phyloP scores from a whole-genome alignment of 1,140 invertebrate genomes.

The Meloidogyne hapla region DNA sequence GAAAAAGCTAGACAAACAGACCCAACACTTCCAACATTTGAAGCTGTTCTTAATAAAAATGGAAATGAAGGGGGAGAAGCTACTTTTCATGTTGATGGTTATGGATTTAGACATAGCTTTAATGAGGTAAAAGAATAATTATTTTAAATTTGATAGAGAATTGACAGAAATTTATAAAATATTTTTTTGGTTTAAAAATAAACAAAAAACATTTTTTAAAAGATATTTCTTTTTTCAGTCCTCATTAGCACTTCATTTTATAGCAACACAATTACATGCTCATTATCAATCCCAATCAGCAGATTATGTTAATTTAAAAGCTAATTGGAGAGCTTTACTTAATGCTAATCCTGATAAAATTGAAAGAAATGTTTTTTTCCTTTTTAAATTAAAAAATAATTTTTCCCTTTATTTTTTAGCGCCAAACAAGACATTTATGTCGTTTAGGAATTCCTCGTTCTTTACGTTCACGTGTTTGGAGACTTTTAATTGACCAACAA shows the following conservation, averaged over 20 bases:
- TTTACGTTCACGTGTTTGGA: conserved; percentile 66
- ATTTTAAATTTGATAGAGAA: neutral
- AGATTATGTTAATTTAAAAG: conserved; percentile 44
- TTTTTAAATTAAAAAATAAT: conserved; percentile 18
- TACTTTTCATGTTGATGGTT: conserved; percentile 67
- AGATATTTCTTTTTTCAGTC: no score
- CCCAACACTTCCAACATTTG: conserved; percentile 68
- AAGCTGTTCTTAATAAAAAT: conserved; percentile 50
- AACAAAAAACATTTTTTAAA: no score
- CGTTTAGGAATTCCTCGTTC: conserved; percentile 67
- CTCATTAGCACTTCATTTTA: conserved; percentile 67
- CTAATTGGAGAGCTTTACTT: conserved; percentile 43
- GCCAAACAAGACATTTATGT: conserved; percentile 65
- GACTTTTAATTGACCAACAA: conserved; percentile 65
- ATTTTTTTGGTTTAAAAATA: no score
- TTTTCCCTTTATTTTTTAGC: conserved; percentile 30
- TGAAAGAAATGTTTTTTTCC: conserved; percentile 41
- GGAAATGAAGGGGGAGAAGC: conserved; percentile 34
- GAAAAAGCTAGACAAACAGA: conserved; percentile 67
- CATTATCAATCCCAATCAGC: conserved; percentile 47
- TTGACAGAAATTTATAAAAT: no score
- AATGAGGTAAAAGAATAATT: conserved; percentile 49
- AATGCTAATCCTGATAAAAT: conserved; percentile 36
- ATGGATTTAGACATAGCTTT: conserved; percentile 67
- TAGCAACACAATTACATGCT: conserved; percentile 67